These are phyloP conservation scores for Erannis defoliaria DNA, from an alignment of 2,888 invertebrate genomes.

Conservation along the genomic window DNA sequence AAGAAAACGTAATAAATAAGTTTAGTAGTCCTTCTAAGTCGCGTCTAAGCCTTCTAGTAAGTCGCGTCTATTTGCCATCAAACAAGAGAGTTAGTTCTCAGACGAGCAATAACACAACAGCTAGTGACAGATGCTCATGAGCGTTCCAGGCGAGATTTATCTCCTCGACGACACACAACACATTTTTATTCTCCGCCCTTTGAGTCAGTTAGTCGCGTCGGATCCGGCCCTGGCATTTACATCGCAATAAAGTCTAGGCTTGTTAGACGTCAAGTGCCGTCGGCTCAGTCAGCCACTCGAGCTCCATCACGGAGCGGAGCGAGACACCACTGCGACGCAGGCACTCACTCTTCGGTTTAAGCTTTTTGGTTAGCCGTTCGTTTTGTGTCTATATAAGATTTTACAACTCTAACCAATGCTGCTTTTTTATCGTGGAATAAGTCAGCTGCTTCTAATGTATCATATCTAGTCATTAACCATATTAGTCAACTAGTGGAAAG, in stretches of 20 bases:
- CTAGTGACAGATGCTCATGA: conserved; percentile 14
- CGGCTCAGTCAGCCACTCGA: conserved; percentile 29
- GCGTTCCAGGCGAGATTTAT: conserved; percentile 25
- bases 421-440: no score
- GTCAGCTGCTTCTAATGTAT: no score
- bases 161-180: conserved; percentile 12
- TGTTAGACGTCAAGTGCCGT: conserved; percentile 43
- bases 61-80: conserved; percentile 2
- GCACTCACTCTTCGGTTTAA: background rate
- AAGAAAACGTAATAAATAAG: background rate
- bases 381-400: background rate
- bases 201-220: conserved; percentile 24
- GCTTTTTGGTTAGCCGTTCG: background rate
- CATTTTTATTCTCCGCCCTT: conserved; percentile 26
- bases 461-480: no score
- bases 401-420: no score
- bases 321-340: background rate
- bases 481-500: no score
- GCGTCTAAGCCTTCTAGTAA: no score
- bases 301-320: background rate
- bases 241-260: conserved; percentile 48
- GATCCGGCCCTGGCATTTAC: conserved; percentile 39
- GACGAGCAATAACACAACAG: conserved; percentile 7
- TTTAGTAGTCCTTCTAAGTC: background rate
- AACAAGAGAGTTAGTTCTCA: conserved; percentile 3